A percentile compares a stretch with the other conserved stretches of the same genome.
phyloP scores from a whole-genome alignment of 2,888 invertebrate genomes.

The Acronicta leporina region DNA sequence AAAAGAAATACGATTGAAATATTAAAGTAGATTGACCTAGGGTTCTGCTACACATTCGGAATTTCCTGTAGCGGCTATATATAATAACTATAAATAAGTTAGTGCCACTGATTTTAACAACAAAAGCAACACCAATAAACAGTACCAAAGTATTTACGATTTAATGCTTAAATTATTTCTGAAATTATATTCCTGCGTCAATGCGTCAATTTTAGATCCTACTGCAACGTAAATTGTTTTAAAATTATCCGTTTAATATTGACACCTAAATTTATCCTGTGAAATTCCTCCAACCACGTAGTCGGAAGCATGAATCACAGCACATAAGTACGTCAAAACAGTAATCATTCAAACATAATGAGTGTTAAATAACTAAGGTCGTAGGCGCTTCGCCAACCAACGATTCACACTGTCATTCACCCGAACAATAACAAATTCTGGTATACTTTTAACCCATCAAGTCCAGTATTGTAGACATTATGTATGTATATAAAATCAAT shows the following conservation, averaged over 20 bases:
- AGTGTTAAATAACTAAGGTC: conserved; percentile 63
- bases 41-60: no score
- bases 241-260: conserved; percentile 3
- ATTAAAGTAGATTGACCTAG: no score
- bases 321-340: conserved; percentile 65
- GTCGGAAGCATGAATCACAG: conserved; percentile 75
- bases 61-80: no score
- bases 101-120: not conserved
- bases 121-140: conserved; percentile 1
- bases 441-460: no score
- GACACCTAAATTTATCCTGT: conserved; percentile 13
- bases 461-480: no score
- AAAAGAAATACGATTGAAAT: no score
- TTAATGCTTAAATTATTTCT: not conserved
- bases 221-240: not conserved
- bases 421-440: conserved; percentile 57
- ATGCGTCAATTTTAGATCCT: not conserved
- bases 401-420: conserved; percentile 49
- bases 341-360: conserved; percentile 71
- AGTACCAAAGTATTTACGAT: not conserved
- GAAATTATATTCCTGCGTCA: conserved; percentile 8
- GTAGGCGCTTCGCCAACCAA: conserved; percentile 65
- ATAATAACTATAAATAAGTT: no score
- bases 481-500: no score
- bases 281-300: conserved; percentile 50